A percentile compares a stretch with the other conserved stretches of the same genome.
Evolutionary conservation across 2,113 vertebrate species (phyloP).

Genomic region (Chloropsis hardwickii): DNA sequence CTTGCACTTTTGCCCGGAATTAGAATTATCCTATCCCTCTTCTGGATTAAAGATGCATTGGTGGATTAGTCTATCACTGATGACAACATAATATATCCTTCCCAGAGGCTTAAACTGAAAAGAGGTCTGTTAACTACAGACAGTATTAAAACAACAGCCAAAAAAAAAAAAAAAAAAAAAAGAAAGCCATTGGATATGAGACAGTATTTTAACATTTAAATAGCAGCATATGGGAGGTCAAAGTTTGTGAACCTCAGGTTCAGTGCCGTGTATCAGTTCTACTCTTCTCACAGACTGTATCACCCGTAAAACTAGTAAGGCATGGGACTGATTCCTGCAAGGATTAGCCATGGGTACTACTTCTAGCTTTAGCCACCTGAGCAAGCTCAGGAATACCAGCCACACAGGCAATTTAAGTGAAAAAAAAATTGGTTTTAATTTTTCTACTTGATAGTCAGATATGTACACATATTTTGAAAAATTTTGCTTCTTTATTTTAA

Average conservation of each 20-base stretch:
- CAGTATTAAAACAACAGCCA: not conserved
- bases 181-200: not conserved
- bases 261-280: not conserved
- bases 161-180: too few relatives aligned
- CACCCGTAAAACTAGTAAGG: not conserved
- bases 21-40: conserved; percentile 75
- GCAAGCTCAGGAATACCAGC: not conserved
- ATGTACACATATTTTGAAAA: not conserved
- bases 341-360: not conserved
- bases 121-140: conserved; percentile 57
- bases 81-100: conserved; percentile 70
- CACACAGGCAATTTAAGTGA: not conserved
- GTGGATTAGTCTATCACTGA: conserved; percentile 74
- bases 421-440: not conserved
- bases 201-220: not conserved
- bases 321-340: not conserved
- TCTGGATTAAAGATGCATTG: conserved; percentile 67
- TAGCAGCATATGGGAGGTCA: not conserved
- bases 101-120: conserved; percentile 66
- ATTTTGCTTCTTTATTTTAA: accelerated
- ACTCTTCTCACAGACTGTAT: not conserved
- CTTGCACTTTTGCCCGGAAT: conserved; percentile 65
- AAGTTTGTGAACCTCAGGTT: not conserved
- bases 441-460: not conserved
- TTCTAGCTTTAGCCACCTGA: not conserved